Percentiles rank a stretch among this genome's conserved stretches.
phyloP scores from a whole-genome alignment of 2,888 invertebrate genomes.

The Zootermopsis nevadensis region DNA sequence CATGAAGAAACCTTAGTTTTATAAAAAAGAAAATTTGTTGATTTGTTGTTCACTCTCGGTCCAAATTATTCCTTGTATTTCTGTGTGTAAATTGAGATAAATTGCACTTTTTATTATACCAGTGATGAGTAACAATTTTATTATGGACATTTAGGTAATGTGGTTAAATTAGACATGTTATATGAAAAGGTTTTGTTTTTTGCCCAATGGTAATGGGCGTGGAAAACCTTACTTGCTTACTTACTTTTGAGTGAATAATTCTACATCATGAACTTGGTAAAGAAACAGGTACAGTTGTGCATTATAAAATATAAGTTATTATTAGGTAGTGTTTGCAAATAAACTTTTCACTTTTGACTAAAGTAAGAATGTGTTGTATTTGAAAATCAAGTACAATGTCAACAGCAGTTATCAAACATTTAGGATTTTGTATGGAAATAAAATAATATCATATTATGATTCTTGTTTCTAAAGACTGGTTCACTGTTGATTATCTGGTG shows the following conservation, averaged over 20 bases:
- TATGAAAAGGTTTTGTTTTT: neutral
- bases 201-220: neutral
- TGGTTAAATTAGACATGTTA: neutral
- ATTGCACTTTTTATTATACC: neutral
- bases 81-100: neutral
- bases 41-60: neutral
- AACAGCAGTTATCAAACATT: neutral
- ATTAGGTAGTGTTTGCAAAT: neutral
- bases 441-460: neutral
- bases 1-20: neutral
- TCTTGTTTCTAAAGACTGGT: neutral
- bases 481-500: too few species aligned
- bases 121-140: neutral
- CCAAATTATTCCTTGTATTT: neutral
- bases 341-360: neutral
- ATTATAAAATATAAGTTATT: neutral
- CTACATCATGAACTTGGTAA: neutral
- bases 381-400: neutral
- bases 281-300: conserved; percentile 12
- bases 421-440: conserved; percentile 17
- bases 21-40: conserved; percentile 1
- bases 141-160: neutral
- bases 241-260: neutral
- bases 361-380: conserved; percentile 2
- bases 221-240: neutral